Evolutionary conservation across 2,113 vertebrate species (phyloP).

Genomic region (Cromileptes altivelis): DNA sequence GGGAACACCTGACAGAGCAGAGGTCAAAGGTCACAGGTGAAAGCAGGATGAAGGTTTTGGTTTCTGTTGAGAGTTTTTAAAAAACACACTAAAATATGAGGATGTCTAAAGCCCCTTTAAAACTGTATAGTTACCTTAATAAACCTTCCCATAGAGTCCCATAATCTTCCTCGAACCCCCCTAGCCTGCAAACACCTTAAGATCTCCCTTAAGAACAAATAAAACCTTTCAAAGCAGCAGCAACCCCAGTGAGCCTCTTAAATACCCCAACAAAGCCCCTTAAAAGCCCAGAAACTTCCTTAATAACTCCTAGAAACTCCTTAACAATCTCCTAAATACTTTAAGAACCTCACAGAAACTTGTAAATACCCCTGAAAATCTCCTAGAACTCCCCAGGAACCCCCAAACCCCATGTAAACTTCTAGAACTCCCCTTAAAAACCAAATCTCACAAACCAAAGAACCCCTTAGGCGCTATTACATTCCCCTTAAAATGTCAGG

Average conservation of each 20-base stretch:
- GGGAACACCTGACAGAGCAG: too few relatives aligned
- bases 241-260: too few relatives aligned
- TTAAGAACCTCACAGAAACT: too few relatives aligned
- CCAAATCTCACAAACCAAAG: too few relatives aligned
- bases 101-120: background rate
- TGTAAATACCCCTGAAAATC: background rate
- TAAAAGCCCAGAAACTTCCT: background rate
- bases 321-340: background rate
- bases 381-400: too few relatives aligned
- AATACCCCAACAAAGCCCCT: background rate
- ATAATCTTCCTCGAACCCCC: background rate
- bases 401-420: too few relatives aligned
- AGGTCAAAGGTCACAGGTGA: conserved; percentile 17
- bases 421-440: too few relatives aligned
- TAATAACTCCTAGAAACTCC: background rate
- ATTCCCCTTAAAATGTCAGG: background rate
- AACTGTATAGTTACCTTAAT: background rate
- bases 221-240: too few relatives aligned
- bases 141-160: background rate
- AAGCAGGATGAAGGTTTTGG: too few relatives aligned
- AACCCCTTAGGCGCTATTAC: too few relatives aligned
- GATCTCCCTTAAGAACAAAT: background rate
- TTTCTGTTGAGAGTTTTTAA: too few relatives aligned
- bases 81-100: too few relatives aligned
- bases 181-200: background rate